A percentile compares a stretch with the other conserved stretches of the same genome.
Evolutionary conservation across 2,797 vertebrate species (phyloP).

Genomic region (Danio jaintianensis): DNA sequence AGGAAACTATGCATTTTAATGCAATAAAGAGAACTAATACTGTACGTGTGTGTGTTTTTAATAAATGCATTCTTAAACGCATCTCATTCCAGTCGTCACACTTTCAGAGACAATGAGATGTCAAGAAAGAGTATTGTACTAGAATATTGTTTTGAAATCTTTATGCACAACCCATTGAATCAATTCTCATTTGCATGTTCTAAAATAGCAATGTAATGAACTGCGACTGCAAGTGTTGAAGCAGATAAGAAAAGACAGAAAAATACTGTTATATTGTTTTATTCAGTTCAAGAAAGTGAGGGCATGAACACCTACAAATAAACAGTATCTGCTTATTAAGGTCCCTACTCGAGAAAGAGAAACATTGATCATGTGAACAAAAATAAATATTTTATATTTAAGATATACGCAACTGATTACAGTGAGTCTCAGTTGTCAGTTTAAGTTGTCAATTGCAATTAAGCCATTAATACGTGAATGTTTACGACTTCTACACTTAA

Average conservation of each 20-base stretch:
- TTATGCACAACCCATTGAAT: neutral
- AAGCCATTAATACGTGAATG: slow-evolving; percentile 58
- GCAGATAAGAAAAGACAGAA: slow-evolving; percentile 11
- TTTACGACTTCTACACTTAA: slow-evolving; percentile 57
- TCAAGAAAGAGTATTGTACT: too few species aligned
- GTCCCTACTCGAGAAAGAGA: slow-evolving; percentile 63
- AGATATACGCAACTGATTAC: slow-evolving; percentile 70
- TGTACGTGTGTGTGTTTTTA: slow-evolving; percentile 6
- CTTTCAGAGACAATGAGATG: neutral
- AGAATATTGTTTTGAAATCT: too few species aligned
- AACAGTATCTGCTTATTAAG: slow-evolving; percentile 61
- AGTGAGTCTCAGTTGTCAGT: slow-evolving; percentile 55
- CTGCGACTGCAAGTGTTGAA: neutral
- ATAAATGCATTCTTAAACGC: slow-evolving; percentile 16
- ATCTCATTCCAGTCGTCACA: slow-evolving; percentile 13
- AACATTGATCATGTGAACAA: slow-evolving; percentile 63
- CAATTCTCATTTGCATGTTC: slow-evolving; percentile 25
- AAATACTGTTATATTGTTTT: slow-evolving; percentile 59
- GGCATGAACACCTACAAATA: slow-evolving; percentile 65
- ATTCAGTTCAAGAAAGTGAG: slow-evolving; percentile 64
- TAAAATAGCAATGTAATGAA: neutral
- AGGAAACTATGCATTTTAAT: slow-evolving; percentile 42
- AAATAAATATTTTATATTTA: slow-evolving; percentile 69
- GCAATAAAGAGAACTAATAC: slow-evolving; percentile 52
- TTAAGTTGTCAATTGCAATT: slow-evolving; percentile 56